These are phyloP conservation scores for Plotosus lineatus DNA, from an alignment of 2,113 vertebrate species.

Conservation along the genomic window DNA sequence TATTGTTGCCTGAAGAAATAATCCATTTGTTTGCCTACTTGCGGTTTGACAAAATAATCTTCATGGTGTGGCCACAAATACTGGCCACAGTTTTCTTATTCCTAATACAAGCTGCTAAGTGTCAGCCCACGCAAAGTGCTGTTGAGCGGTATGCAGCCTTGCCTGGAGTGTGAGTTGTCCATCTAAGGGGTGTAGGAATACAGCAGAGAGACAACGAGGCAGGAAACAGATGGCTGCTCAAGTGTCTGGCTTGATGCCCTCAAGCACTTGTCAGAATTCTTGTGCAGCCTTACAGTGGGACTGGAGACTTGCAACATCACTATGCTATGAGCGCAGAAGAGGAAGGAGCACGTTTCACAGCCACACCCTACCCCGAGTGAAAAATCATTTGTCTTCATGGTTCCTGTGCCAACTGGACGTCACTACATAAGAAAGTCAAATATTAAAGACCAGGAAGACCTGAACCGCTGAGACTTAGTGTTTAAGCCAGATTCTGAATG, in stretches of 20 bases:
- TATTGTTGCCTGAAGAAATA: background rate
- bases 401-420: slow-evolving; percentile 32
- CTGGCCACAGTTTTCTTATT: slow-evolving; percentile 37
- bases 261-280: slow-evolving; percentile 53
- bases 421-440: slow-evolving; percentile 7
- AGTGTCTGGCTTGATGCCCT: slow-evolving; percentile 49
- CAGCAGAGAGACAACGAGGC: slow-evolving; percentile 17
- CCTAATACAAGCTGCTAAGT: slow-evolving; percentile 41
- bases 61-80: background rate
- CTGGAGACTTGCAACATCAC: slow-evolving; percentile 21
- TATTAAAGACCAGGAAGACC: slow-evolving; percentile 28
- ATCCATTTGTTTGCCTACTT: background rate
- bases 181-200: slow-evolving; percentile 34
- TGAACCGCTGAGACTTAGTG: slow-evolving; percentile 22
- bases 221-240: slow-evolving; percentile 51
- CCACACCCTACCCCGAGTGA: slow-evolving; percentile 17
- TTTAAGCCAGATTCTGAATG: background rate
- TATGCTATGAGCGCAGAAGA: background rate
- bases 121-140: slow-evolving; percentile 19
- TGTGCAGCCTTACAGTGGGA: slow-evolving; percentile 27
- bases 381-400: slow-evolving; percentile 32
- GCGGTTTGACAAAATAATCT: slow-evolving; percentile 9
- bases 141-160: slow-evolving; percentile 33
- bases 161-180: slow-evolving; percentile 31
- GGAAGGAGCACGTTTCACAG: slow-evolving; percentile 36